Evolutionary conservation across 2,113 vertebrate species (phyloP), one percentile per base, ranked within the genome.

Genomic region (Rhadina sibilatrix): DNA sequence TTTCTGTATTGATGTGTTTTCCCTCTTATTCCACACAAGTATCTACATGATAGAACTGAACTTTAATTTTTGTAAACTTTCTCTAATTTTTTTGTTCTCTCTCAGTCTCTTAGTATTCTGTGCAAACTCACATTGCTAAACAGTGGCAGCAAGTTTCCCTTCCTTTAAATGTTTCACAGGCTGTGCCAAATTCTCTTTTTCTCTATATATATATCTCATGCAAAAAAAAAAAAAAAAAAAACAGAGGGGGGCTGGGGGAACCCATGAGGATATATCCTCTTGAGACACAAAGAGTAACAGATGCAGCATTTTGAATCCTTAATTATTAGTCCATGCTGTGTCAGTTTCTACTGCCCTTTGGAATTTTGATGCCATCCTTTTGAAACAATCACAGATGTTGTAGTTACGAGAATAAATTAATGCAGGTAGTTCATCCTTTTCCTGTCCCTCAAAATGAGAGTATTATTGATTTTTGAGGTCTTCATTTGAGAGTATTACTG

Each of bases 161-260:
- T 71, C 10, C 31, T 63, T 61, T 40, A 33, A 50, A 13, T 18
- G 10, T 33, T 79, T 11, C 10, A 12, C 4, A 2, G 2, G 1
- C 30, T 59, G 24, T 64, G 24, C n/a, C 25, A 76, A 40, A 50
- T 77, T 25, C 9, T 86, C 4, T 70, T 52, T 46, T 35, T 37
- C 9, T 53, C 14, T 88, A 7, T 15, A 6, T 31, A 5, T 42
- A 5, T 42, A 17, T 53, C 13, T 65, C 17, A 50, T 50, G 13
- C 31, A 40, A 47, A 60, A 52, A 64, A 52, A 57, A 14, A 15
- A 0, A 40, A 47, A 60, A 52, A 64, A 52, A 57, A 14, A 15
- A 0, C 6, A 2, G 66, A 46, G 6, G 2, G 3, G 3, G 5
- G 4, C 1, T 7, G 5, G 23, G 11, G 22, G 13, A 44, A 12